A percentile compares a stretch with the other conserved stretches of the same genome.
Evolutionary conservation across 1,140 invertebrate genomes (phyloP).

Genomic region (Drosophila kurseongensis): DNA sequence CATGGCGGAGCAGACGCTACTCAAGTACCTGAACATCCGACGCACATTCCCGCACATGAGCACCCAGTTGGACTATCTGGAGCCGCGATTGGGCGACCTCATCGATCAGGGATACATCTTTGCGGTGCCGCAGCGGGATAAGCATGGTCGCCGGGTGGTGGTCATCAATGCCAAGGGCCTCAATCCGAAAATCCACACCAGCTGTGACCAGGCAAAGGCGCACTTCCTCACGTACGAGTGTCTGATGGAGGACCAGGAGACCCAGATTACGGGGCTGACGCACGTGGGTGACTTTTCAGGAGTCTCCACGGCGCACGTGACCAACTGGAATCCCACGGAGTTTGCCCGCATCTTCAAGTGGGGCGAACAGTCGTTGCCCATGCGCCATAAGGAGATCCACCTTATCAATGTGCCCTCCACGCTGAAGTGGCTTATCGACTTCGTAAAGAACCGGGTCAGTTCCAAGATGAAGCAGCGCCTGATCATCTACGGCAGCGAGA

Average conservation of each 20-base stretch:
- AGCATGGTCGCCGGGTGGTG: slow-evolving; percentile 89
- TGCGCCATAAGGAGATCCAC: slow-evolving; percentile 91
- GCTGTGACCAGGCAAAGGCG: slow-evolving; percentile 88
- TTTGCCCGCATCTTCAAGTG: slow-evolving; percentile 88
- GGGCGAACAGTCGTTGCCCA: slow-evolving; percentile 92
- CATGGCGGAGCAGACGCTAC: slow-evolving; percentile 90
- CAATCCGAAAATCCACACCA: slow-evolving; percentile 87
- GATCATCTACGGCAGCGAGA: slow-evolving; percentile 88
- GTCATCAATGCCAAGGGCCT: slow-evolving; percentile 88
- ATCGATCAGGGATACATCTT: slow-evolving; percentile 89
- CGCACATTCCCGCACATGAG: slow-evolving; percentile 88
- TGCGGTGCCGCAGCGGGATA: slow-evolving; percentile 90
- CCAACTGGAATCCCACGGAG: slow-evolving; percentile 88
- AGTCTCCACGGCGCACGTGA: slow-evolving; percentile 87
- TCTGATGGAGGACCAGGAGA: slow-evolving; percentile 89
- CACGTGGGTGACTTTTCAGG: slow-evolving; percentile 88
- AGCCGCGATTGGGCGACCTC: slow-evolving; percentile 87
- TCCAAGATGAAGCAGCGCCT: slow-evolving; percentile 89
- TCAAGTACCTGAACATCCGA: slow-evolving; percentile 92
- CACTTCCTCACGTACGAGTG: slow-evolving; percentile 90
- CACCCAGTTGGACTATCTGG: slow-evolving; percentile 88
- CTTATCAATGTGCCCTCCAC: slow-evolving; percentile 89
- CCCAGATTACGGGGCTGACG: slow-evolving; percentile 89
- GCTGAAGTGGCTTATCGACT: slow-evolving; percentile 90
- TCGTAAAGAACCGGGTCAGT: slow-evolving; percentile 88